Conservation (phyloP, 2,797 vertebrate species). For the Peromyscus attwateri region DNA sequence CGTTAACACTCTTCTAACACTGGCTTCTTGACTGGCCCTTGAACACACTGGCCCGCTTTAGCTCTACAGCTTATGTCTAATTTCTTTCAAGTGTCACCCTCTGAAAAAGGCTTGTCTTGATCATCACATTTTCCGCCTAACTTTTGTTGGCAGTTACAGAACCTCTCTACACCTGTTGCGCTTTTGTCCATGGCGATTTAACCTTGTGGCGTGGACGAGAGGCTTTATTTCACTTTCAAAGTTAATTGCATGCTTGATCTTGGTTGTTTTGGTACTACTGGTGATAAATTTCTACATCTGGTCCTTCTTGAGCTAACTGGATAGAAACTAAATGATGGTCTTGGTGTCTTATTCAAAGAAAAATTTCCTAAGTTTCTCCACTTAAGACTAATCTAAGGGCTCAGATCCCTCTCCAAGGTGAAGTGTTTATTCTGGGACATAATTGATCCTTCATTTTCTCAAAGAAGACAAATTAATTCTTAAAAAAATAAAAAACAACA, state of each 20-base stretch:
- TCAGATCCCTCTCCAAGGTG: neutral
- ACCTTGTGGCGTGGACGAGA: neutral
- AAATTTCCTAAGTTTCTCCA: neutral
- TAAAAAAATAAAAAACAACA: neutral
- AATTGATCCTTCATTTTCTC: neutral
- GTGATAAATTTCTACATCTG: constrained; percentile 15
- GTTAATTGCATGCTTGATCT: constrained; percentile 42
- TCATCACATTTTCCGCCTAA: constrained; percentile 20
- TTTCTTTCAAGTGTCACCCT: neutral
- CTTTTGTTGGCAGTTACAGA: constrained; percentile 22
- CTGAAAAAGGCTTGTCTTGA: neutral
- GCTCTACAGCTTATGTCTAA: neutral
- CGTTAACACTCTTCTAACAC: neutral
- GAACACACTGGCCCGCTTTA: neutral
- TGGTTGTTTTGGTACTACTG: constrained; percentile 36
- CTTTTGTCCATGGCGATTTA: constrained; percentile 35
- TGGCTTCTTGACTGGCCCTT: neutral
- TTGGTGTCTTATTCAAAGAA: neutral
- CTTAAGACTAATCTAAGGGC: neutral
- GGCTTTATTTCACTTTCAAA: neutral
- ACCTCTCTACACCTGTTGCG: neutral
- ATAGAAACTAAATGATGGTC: neutral
- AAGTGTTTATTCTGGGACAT: neutral
- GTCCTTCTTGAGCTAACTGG: neutral
- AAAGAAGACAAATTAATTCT: neutral